Percentiles rank a stretch among this genome's conserved stretches.
phyloP scores from a whole-genome alignment of 1,140 invertebrate species.

The Scaptomyza hsui region DNA sequence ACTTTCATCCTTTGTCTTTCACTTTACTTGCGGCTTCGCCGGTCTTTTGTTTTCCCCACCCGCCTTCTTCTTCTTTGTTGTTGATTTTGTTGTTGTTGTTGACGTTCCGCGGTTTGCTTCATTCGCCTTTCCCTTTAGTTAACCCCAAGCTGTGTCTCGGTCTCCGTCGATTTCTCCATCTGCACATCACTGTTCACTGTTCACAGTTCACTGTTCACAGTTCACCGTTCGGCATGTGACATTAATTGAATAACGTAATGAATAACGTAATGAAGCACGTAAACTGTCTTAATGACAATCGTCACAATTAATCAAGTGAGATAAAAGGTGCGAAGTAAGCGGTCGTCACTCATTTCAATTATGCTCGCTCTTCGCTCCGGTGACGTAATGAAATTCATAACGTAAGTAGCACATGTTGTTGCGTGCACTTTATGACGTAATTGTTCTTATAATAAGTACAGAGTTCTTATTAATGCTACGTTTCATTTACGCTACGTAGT shows the following conservation, averaged over 20 bases:
- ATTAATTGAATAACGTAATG: conserved; percentile 54
- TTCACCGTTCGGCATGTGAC: conserved; percentile 41
- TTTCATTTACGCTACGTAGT: too few species aligned
- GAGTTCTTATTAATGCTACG: neutral
- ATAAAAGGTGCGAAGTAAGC: conserved; percentile 5
- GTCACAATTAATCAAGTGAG: conserved; percentile 40
- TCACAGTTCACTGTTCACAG: conserved; percentile 18
- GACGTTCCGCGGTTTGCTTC: conserved; percentile 5
- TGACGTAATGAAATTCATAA: conserved; percentile 2
- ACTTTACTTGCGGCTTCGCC: conserved; percentile 1
- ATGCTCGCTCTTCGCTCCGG: neutral
- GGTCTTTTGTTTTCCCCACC: neutral
- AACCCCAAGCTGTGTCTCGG: neutral
- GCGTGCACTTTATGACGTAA: conserved; percentile 1
- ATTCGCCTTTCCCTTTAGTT: conserved; percentile 19
- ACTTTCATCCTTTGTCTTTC: conserved; percentile 41
- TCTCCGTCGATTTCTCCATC: too few species aligned
- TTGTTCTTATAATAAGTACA: neutral
- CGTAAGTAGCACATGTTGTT: conserved; percentile 6
- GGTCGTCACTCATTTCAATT: neutral
- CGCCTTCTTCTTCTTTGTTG: neutral
- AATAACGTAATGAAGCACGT: conserved; percentile 54
- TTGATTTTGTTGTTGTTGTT: neutral
- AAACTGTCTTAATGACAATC: conserved; percentile 46
- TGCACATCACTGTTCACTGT: conserved; percentile 17